Conservation (phyloP, 2,113 vertebrate species). For the Lamprotornis superbus region DNA sequence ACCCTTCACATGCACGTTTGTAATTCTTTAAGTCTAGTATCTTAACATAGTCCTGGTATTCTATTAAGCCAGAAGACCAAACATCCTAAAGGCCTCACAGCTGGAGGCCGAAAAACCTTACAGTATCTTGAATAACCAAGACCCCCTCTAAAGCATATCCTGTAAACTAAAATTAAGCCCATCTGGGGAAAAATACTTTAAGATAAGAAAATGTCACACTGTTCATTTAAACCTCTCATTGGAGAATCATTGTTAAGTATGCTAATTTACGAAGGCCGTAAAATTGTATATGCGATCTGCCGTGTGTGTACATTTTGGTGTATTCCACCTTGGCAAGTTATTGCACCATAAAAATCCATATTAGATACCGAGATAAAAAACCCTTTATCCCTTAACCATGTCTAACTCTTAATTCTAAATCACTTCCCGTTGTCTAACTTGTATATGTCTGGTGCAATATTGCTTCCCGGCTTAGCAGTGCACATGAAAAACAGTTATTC, state of each 20-base stretch:
- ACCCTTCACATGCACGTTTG: background rate
- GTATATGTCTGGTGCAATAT: background rate
- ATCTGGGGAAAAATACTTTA: background rate
- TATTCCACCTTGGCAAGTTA: background rate
- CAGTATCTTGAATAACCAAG: background rate
- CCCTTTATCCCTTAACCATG: background rate
- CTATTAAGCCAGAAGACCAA: background rate
- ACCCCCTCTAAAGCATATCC: background rate
- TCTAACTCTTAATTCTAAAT: background rate
- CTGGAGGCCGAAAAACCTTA: background rate
- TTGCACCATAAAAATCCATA: background rate
- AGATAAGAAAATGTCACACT: background rate
- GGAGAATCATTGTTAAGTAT: background rate
- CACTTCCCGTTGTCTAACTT: background rate
- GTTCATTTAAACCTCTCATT: background rate
- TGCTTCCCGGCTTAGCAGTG: background rate
- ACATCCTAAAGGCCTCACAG: background rate
- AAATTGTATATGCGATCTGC: rapidly evolving
- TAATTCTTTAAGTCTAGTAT: background rate
- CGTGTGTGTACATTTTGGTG: rapidly evolving
- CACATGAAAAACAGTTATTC: background rate
- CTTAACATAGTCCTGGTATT: background rate
- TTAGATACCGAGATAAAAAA: background rate
- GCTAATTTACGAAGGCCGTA: background rate
- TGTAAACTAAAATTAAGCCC: background rate